Conservation (phyloP, 2,888 invertebrate species). For the Lacanobia wlatinum region DNA sequence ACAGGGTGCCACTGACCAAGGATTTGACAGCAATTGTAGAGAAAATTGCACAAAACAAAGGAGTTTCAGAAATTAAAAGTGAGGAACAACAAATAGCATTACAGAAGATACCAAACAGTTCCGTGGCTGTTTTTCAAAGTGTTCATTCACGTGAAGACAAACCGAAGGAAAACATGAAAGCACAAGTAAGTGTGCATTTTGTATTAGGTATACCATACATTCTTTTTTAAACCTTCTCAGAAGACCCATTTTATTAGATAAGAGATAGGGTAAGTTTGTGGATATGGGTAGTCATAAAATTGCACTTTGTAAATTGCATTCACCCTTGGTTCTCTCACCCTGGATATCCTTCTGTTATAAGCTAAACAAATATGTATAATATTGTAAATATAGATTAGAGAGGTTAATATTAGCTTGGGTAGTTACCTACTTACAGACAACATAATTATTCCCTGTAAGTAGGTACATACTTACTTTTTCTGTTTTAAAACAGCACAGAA, state of each 20-base stretch:
- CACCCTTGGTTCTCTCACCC: not conserved
- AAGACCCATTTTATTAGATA: not conserved
- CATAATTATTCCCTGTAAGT: not conserved
- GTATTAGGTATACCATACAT: not conserved
- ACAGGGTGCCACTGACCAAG: slow-evolving; percentile 86
- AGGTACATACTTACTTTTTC: slow-evolving; percentile 5
- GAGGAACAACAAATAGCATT: slow-evolving; percentile 80
- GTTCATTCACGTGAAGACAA: slow-evolving; percentile 77
- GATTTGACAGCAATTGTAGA: slow-evolving; percentile 91
- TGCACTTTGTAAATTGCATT: slow-evolving; percentile 1
- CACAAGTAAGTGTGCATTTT: slow-evolving; percentile 86
- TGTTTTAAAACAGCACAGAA: not conserved
- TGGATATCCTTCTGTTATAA: not conserved
- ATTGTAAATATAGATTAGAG: slow-evolving; percentile 11
- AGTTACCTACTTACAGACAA: not conserved
- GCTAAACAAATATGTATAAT: slow-evolving; percentile 4
- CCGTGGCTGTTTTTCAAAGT: slow-evolving; percentile 93
- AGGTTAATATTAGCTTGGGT: not conserved
- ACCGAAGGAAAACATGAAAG: slow-evolving; percentile 89
- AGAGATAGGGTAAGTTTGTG: not conserved
- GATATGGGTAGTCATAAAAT: not conserved
- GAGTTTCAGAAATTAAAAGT: slow-evolving; percentile 63
- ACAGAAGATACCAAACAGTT: slow-evolving; percentile 91
- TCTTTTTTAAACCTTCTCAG: not conserved
- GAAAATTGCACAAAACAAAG: slow-evolving; percentile 83